Evolutionary conservation across 1,140 invertebrate species (phyloP), one percentile per base, ranked within the genome.

Genomic region (Bombus terrestris): DNA sequence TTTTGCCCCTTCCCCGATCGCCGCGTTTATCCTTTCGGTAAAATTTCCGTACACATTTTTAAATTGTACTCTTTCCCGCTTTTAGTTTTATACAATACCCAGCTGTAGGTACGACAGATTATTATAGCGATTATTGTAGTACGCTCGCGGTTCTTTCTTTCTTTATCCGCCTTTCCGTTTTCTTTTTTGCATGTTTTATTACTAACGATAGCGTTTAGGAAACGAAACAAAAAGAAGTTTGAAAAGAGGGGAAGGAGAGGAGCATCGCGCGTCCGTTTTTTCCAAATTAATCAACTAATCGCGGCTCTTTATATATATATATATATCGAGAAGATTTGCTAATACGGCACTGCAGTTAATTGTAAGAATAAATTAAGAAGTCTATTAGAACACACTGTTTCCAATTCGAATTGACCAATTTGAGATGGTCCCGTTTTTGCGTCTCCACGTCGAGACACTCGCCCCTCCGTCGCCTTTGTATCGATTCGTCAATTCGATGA

Each of bases 1-100:
- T 87, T 89, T 71, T 18, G 22, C 22, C 80, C 32, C 32, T 32
- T n/a, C 18, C 78, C 75, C 43, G 66, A 43, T 83, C 87, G 64
- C 88, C 76, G 68, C 64, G 59, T 69, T 68, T 73, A n/a, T 37
- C 37, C 43, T 62, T 64, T 18, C 22, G 28, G 8, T 66, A 39
- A 69, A 69, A 86, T 77, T 86, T 64, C 62, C n/a, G 39, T 47
- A 39, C 53, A 10, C 15, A 8, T 72, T 47, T 71, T 83, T 32
- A 22, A 53, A n/a, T 18, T 37, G 22, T 47, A 62, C 28, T 41
- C 22, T 22, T 22, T 39, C 10, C 62, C 75, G 53, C 57, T 41
- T 77, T 77, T 12, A 18, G n/a, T 43, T n/a, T 39, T n/a, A 62
- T 5, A 28, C 12, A 13, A 32, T 18, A 18, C 5, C 13, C 75